A percentile compares a stretch with the other conserved stretches of the same genome.
phyloP scores from a whole-genome alignment of 2,797 vertebrate species.

The Silurus aristotelis region DNA sequence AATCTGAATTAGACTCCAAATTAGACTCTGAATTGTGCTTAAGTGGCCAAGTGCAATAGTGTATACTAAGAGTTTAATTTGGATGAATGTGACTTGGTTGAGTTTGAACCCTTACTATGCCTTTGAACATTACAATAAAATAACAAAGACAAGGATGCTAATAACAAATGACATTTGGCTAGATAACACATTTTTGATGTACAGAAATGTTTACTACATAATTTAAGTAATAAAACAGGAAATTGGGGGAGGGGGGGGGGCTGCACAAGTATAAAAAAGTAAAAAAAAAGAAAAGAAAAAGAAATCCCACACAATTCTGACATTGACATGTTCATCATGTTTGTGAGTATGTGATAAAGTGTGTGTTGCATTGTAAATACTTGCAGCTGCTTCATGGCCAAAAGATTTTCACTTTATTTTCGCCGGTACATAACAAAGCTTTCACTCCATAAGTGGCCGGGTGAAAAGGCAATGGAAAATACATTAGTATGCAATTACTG shows the following conservation, averaged over 20 bases:
- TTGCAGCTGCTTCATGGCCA: not conserved
- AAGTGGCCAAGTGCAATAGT: not conserved
- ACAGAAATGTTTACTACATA: not conserved
- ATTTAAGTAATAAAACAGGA: not conserved
- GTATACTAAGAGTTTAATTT: not conserved
- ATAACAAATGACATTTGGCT: not conserved
- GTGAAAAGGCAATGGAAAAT: constrained; percentile 34
- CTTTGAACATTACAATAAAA: not conserved
- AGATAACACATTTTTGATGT: no score
- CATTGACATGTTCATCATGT: not conserved
- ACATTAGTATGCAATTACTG: constrained; percentile 33
- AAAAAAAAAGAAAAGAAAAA: not conserved
- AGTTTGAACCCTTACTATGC: not conserved
- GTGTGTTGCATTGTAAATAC: not conserved
- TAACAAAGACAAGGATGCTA: not conserved
- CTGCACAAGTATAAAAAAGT: not conserved
- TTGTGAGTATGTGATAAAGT: not conserved
- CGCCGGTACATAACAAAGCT: not conserved
- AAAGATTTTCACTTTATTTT: not conserved
- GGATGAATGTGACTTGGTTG: not conserved
- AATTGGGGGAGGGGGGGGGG: no score
- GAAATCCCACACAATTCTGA: not conserved
- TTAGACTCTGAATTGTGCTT: not conserved
- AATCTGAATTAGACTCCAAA: not conserved
- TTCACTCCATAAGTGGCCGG: constrained; percentile 25